Evolutionary conservation across 2,113 vertebrate species (phyloP).

Genomic region (Telmatochromis brichardi): DNA sequence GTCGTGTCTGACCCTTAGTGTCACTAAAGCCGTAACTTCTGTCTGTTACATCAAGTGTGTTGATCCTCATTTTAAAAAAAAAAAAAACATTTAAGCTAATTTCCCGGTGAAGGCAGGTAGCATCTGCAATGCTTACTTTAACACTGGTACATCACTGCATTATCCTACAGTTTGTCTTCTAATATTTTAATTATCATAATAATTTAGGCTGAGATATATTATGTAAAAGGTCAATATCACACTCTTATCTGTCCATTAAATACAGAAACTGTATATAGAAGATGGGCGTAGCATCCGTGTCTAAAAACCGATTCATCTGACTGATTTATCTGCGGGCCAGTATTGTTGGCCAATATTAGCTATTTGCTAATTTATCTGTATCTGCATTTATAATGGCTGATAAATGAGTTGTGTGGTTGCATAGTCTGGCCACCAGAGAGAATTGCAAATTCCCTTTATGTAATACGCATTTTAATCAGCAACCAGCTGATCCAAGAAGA

Average conservation of each 20-base stretch:
- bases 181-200: not conserved
- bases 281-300: not conserved
- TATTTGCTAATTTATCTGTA: not conserved
- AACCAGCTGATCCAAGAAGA: no score
- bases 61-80: not conserved
- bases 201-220: not conserved
- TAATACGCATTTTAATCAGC: not conserved
- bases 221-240: not conserved
- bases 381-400: not conserved
- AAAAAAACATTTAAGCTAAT: not conserved
- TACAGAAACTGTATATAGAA: not conserved
- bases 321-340: not conserved
- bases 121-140: accelerated
- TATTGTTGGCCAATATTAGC: not conserved
- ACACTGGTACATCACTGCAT: not conserved
- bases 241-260: not conserved
- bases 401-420: not conserved
- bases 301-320: accelerated
- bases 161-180: not conserved
- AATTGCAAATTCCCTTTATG: not conserved
- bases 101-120: not conserved
- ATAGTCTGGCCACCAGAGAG: not conserved
- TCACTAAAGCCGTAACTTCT: not conserved
- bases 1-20: not conserved
- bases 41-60: not conserved